Percentiles rank a stretch among this genome's conserved stretches.
These are phyloP conservation scores for Myzus persicae DNA, from an alignment of 1,140 invertebrate species.

Conservation along the genomic window DNA sequence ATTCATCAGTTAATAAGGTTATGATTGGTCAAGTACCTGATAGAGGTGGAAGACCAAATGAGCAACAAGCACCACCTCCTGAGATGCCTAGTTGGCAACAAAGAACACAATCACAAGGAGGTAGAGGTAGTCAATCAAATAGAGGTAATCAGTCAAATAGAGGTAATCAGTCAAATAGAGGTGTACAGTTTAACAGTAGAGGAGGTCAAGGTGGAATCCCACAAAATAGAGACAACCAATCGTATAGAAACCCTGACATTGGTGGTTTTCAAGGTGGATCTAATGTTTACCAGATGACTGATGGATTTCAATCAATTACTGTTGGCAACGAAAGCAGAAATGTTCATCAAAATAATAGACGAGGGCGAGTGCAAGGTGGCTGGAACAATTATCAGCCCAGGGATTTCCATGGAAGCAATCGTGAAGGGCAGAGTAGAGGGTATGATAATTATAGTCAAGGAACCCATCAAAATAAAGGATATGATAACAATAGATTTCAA, in stretches of 20 bases:
- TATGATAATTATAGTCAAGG: conserved; percentile 24
- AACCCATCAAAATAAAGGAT: background rate
- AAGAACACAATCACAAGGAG: conserved; percentile 57
- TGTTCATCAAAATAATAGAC: conserved; percentile 49
- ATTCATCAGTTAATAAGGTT: conserved; percentile 83
- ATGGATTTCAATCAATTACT: conserved; percentile 57
- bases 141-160: conserved; percentile 56
- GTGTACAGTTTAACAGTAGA: conserved; percentile 46
- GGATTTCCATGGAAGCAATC: background rate
- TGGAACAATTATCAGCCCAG: conserved; percentile 20
- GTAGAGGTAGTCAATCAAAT: conserved; percentile 33
- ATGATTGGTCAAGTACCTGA: conserved; percentile 88
- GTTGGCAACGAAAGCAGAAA: conserved; percentile 51
- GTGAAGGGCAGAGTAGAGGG: background rate
- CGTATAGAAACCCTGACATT: background rate
- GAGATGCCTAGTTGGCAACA: conserved; percentile 96
- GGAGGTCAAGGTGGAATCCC: conserved; percentile 22
- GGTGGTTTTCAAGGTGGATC: conserved; percentile 43
- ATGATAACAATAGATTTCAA: conserved; percentile 18
- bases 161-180: conserved; percentile 53
- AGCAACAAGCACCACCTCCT: conserved; percentile 88
- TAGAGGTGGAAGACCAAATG: conserved; percentile 86
- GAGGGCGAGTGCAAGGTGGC: conserved; percentile 52
- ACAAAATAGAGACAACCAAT: conserved; percentile 33
- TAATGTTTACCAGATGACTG: conserved; percentile 59